A percentile compares a stretch with the other conserved stretches of the same genome.
Conservation (phyloP, 2,888 invertebrate species). For the Cistogaster globosa region DNA sequence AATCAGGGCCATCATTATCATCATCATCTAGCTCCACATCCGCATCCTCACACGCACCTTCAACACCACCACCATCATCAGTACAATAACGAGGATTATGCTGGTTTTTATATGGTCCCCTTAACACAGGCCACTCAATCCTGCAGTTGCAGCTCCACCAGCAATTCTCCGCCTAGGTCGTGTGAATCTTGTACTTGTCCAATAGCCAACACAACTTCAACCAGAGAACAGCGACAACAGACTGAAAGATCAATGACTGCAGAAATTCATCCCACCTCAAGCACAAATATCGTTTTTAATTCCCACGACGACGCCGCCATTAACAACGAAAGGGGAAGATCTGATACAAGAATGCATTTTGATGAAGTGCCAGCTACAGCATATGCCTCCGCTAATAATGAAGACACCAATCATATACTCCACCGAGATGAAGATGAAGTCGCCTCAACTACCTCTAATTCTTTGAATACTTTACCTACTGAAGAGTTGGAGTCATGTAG, state of each 20-base stretch:
- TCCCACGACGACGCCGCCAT: slow-evolving; percentile 27
- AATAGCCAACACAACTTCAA: slow-evolving; percentile 25
- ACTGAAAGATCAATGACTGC: slow-evolving; percentile 52
- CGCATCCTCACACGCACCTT: slow-evolving; percentile 12
- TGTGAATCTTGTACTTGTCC: slow-evolving; percentile 40
- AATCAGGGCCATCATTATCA: slow-evolving; percentile 40
- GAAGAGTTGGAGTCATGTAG: slow-evolving; percentile 63
- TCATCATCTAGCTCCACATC: slow-evolving; percentile 52
- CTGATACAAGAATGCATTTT: slow-evolving; percentile 46
- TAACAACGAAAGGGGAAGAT: slow-evolving; percentile 29
- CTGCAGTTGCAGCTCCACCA: slow-evolving; percentile 55
- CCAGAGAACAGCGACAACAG: slow-evolving; percentile 49
- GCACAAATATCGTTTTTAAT: slow-evolving; percentile 66
- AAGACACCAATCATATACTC: slow-evolving; percentile 31
- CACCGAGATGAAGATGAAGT: slow-evolving; percentile 67
- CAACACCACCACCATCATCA: slow-evolving; percentile 63
- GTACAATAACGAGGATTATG: slow-evolving; percentile 64
- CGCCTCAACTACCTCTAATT: slow-evolving; percentile 65
- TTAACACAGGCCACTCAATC: slow-evolving; percentile 52
- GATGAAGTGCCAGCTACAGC: slow-evolving; percentile 49
- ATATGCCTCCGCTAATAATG: slow-evolving; percentile 42
- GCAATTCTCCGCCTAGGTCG: slow-evolving; percentile 47
- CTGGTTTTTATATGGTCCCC: slow-evolving; percentile 58
- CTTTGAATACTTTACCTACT: slow-evolving; percentile 51
- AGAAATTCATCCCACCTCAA: slow-evolving; percentile 64